Evolutionary conservation across 92 coral and sea anemone genomes (phyloP).

Genomic region (Bergia puertoricense): DNA sequence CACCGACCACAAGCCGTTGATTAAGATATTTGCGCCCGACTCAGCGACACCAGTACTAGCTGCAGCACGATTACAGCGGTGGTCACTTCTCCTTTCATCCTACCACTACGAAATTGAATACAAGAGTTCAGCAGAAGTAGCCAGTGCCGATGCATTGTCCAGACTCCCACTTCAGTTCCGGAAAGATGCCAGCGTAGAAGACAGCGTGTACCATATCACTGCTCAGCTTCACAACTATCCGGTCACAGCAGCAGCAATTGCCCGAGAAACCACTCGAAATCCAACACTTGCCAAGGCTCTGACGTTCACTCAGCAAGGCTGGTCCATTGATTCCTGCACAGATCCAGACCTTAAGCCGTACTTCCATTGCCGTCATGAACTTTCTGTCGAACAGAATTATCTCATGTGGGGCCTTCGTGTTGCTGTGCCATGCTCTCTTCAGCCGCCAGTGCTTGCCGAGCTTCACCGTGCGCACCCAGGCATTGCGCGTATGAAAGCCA

Average conservation of each 20-base stretch:
- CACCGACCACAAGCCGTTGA: slow-evolving; percentile 17
- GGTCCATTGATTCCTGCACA: background rate
- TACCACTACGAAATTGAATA: slow-evolving; percentile 21
- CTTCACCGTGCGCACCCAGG: slow-evolving; percentile 58
- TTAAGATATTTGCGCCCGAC: slow-evolving; percentile 63
- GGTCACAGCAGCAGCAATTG: slow-evolving; percentile 17
- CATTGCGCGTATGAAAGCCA: slow-evolving; percentile 53
- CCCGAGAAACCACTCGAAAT: background rate
- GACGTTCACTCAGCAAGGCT: background rate
- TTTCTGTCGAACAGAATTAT: slow-evolving; percentile 27
- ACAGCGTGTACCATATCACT: slow-evolving; percentile 2
- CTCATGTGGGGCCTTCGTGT: slow-evolving; percentile 46
- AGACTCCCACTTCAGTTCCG: slow-evolving; percentile 16
- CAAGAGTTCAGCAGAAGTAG: slow-evolving; percentile 11
- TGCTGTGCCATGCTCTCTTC: slow-evolving; percentile 38
- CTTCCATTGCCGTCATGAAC: slow-evolving; percentile 1
- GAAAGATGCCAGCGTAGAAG: slow-evolving; percentile 26
- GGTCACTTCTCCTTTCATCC: slow-evolving; percentile 32
- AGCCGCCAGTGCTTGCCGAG: slow-evolving; percentile 35
- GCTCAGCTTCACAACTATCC: slow-evolving; percentile 13
- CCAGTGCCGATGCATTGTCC: slow-evolving; percentile 41
- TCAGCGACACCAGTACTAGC: slow-evolving; percentile 19
- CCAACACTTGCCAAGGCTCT: slow-evolving; percentile 5
- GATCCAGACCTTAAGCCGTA: slow-evolving; percentile 23
- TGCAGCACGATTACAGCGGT: slow-evolving; percentile 30